Conservation (phyloP, 2,888 invertebrate genomes). For the Ecliptopera silaceata region DNA sequence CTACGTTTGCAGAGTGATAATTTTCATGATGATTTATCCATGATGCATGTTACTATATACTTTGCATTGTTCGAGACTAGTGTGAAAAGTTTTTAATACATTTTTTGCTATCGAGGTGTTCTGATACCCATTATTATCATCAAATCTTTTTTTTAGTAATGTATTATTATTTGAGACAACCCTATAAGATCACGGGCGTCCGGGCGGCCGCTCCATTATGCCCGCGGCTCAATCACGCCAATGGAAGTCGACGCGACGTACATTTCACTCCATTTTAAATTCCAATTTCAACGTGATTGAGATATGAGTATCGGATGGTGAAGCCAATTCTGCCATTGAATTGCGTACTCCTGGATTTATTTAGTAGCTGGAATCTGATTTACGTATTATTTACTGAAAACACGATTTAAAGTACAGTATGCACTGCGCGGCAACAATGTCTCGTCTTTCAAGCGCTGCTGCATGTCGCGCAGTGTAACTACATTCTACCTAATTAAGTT, state of each 20-base stretch:
- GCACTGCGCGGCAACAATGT: no score
- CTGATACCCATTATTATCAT: no score
- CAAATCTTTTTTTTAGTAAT: neutral
- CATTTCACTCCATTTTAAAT: slow-evolving; percentile 70
- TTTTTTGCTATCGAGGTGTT: no score
- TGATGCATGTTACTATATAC: no score
- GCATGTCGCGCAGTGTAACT: no score
- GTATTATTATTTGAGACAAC: slow-evolving; percentile 15
- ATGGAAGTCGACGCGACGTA: slow-evolving; percentile 58
- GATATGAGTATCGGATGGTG: slow-evolving; percentile 53
- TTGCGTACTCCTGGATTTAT: slow-evolving; percentile 28
- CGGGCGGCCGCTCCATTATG: slow-evolving; percentile 46
- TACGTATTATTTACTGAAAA: neutral
- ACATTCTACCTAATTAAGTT: no score
- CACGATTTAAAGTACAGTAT: neutral
- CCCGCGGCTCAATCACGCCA: slow-evolving; percentile 64
- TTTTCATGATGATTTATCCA: no score
- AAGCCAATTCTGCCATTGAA: slow-evolving; percentile 32
- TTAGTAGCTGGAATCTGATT: neutral
- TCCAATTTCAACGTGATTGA: slow-evolving; percentile 49
- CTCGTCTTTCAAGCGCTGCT: no score
- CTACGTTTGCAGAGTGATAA: no score
- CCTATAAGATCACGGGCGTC: slow-evolving; percentile 14
- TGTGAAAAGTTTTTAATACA: no score
- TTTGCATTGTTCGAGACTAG: no score